Base-by-base conservation (phyloP, 2,113 vertebrate genomes). In the Colius striatus region DNA sequence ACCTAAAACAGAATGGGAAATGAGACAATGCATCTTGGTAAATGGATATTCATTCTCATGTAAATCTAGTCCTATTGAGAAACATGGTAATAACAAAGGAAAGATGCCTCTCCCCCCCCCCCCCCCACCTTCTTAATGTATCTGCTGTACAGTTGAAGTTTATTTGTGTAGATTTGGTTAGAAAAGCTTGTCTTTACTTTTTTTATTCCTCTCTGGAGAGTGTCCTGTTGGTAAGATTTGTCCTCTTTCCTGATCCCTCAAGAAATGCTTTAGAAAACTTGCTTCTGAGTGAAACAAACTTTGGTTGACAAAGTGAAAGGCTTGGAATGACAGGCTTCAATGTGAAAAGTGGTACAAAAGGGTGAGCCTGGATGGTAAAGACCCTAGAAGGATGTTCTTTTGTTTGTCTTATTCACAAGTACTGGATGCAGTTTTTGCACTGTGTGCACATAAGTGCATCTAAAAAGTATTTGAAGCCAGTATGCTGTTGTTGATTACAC, bases 1-100 rank as follows among this genome's bases (percentile, higher is more conserved):
- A 97, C 87, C n/a, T 85, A 71, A 75, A 96, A 43, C 76, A 94
- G 87, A 96, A 62, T 7, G 10, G 84, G 48, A 94, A 92, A 79
- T 58, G 34, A 58, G 76, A 87, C 72, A 54, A n/a, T 55, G 50
- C 26, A 2, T 87, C 81, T 68, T 77, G 81, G 38, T 86, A 65
- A 83, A 80, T 30, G 71, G 75, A 62, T 54, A 17, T 0, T 84
- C 13, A 48, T 57, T 81, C 13, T 63, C 14, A 27, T 5, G 14
- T 72, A 19, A 70, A 65, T 27, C 41, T 80, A 14, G 19, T 50
- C 30, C 65, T 90, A 30, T 25, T 68, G 48, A 34, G 79, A 68
- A 50, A 18, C 80, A 84, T 41, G 29, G 8, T 67, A 43, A 25
- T 41, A 50, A 43, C 23, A 26, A 12, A 10, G 57, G 74, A 58